phyloP scores from a whole-genome alignment of 2,797 vertebrate genomes.

The Poeciliopsis paucimaculata region DNA sequence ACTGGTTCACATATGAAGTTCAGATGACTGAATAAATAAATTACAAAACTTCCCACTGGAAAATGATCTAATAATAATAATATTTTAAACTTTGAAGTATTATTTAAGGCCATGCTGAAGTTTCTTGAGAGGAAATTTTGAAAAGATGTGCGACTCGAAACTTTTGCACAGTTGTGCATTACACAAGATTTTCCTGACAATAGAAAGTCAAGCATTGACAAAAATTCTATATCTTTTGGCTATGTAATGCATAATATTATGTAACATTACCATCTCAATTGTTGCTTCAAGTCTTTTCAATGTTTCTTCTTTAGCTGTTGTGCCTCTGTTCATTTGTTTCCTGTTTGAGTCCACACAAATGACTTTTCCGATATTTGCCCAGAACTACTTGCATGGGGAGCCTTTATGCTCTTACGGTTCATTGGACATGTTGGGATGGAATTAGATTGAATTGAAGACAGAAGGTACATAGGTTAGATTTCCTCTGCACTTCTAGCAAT shows the following conservation, averaged over 20 bases:
- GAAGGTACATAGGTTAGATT: slow-evolving; percentile 45
- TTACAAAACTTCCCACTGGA: not conserved
- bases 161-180: not conserved
- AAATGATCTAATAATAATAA: not conserved
- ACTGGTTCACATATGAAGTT: not conserved
- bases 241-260: not conserved
- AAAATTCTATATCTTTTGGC: not conserved
- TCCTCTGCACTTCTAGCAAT: slow-evolving; percentile 59
- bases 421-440: slow-evolving; percentile 51
- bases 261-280: not conserved
- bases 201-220: not conserved
- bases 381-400: slow-evolving; percentile 45
- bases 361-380: slow-evolving; percentile 19
- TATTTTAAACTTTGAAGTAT: not conserved
- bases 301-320: not conserved
- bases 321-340: not conserved
- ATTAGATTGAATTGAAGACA: slow-evolving; percentile 63
- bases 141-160: not conserved
- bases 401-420: slow-evolving; percentile 40
- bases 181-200: not conserved
- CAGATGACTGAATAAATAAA: not conserved
- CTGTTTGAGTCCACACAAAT: slow-evolving; percentile 15
- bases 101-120: not conserved
- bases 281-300: not conserved
- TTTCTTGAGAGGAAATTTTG: not conserved